Evolutionary conservation across 2,113 vertebrate genomes (phyloP), one percentile per base, ranked within the genome.

Genomic region (Hyperoodon ampullatus): DNA sequence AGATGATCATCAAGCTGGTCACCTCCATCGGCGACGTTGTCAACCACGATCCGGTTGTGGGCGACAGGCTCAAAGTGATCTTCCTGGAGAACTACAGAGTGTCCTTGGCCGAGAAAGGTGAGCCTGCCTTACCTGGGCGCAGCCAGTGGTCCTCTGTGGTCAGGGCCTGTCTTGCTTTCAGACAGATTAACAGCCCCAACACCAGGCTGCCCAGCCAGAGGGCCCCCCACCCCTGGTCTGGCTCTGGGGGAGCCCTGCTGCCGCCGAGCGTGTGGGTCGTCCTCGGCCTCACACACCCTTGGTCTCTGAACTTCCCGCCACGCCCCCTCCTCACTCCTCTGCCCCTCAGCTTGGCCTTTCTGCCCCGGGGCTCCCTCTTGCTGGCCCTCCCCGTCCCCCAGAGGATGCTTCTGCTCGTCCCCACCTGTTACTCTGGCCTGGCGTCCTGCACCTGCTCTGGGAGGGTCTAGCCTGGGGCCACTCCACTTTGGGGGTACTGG

Each of bases 1-100:
- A 99, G 98, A 98, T 99, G 99, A 99, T 99, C 97, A 99, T 99
- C 96, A 99, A 99, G 95, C 98, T 99, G 96, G 99, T 99, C 98
- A 99, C 99, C 0, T 99, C 99, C 4, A 96, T 99, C 0, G 99
- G 98, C 1, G 98, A 99, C 9, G 98, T 99, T 19, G 92, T 99
- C 97, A 99, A 99, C 98, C 99, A 99, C 0, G 99, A 99, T 95
- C 99, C 99, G 0, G 95, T 98, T 0, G 98, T 99, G 92, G 99
- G 99, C 0, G 99, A 99, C 97, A 98, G 95, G 88, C 98, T 99
- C 88, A 99, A 99, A 97, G 99, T 99, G 96, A 99, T 99, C 98
- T 99, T 98, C 97, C 97, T 99, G 97, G 99, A 99, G 97, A 99
- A 99, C 98, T 99, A 99, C 98, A 98, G 99, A 1, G 99, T 99